Evolutionary conservation across 2,113 vertebrate species (phyloP), one percentile per base, ranked within the genome.

Genomic region (Sinocyclocheilus grahami): DNA sequence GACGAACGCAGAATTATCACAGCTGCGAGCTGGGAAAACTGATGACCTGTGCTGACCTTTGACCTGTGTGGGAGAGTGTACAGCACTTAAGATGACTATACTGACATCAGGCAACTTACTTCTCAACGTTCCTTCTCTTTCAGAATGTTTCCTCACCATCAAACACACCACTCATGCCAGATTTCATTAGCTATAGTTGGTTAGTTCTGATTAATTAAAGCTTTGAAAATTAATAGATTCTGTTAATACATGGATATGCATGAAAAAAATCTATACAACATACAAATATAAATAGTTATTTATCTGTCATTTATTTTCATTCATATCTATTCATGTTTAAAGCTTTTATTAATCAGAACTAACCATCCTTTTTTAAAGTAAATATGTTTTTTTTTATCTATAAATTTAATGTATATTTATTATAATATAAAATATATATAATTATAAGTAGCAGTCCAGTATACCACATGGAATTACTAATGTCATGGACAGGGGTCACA

Each of bases 61-160:
- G 62, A 82, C 62, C 79, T 1, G 39, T 67, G 79, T 67, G 79
- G 39, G 62, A 48, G 60, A 51, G 79, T 3, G 27, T 63, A 30
- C 24, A 67, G 33, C 62, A 82, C 79, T 82, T 67, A 65, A 42
- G n/a, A 39, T 81, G 78, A 81, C 55, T 63, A 63, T 63, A 81
- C 78, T 63, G 33, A 63, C 58, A 81, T 46, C 22, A 12, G 48
- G 53, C 51, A 55, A 1, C 39, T 42, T 42, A 1, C 7, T 42
- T 33, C 30, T 77, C 48, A 27, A 53, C 0, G 13, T 16, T 77
- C 24, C 24, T 51, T 53, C 75, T 77, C 22, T 55, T 78, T 78
- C 51, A 55, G 46, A 78, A 80, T 37, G n/a, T 81, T 11, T 81
- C 3, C 53, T 58, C 30, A 37, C 55, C 77, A 33, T 33, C 6